phyloP scores from a whole-genome alignment of 1,140 invertebrate species.

The Monomorium pharaonis region DNA sequence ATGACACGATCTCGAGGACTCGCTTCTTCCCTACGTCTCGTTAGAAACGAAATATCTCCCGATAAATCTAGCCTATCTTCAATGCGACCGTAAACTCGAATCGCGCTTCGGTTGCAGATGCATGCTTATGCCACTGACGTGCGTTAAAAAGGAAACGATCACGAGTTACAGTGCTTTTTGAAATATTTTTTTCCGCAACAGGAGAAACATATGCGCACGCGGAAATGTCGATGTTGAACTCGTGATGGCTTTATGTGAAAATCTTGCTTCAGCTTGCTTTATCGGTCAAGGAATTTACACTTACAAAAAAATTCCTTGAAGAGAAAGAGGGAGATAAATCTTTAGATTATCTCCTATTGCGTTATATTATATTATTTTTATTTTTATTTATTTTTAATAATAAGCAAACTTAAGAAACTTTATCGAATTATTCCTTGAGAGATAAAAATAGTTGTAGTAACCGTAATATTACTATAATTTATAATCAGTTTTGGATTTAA shows the following conservation, averaged over 20 bases:
- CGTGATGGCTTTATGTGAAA: background rate
- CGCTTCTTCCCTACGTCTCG: conserved; percentile 14
- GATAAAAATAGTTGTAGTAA: too few species aligned
- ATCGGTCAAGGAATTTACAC: background rate
- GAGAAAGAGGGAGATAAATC: too few species aligned
- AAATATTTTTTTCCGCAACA: background rate
- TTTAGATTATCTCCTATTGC: background rate
- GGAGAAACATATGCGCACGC: background rate
- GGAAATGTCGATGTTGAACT: background rate
- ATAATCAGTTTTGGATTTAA: too few species aligned
- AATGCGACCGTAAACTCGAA: background rate
- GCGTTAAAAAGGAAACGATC: background rate
- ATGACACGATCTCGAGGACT: conserved; percentile 6
- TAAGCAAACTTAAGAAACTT: background rate
- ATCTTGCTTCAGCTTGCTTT: background rate
- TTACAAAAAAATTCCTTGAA: background rate
- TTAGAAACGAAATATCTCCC: conserved; percentile 13
- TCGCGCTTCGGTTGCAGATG: background rate
- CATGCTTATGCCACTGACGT: background rate
- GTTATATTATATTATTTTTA: background rate
- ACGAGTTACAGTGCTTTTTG: background rate
- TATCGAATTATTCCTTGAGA: too few species aligned
- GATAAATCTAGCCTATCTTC: conserved; percentile 9
- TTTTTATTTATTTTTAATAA: background rate
- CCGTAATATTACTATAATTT: too few species aligned